Base-by-base conservation (phyloP, 2,113 vertebrate genomes). In the Sturnus vulgaris region DNA sequence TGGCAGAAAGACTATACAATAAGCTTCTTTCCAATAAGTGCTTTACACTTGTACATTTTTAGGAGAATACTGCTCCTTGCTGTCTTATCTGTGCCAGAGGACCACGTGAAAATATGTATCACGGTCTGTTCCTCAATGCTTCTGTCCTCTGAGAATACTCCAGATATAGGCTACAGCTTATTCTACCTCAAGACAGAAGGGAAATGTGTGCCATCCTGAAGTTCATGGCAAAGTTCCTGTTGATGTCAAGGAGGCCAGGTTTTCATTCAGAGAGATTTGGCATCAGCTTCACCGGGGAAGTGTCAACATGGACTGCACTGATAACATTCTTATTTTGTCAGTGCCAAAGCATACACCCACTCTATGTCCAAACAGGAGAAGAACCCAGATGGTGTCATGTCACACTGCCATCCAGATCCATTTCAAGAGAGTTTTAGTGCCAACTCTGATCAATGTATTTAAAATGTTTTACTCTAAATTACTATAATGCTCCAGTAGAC, bases 291-390 rank as follows among this genome's bases (percentile, higher is more conserved):
- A 33, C 40, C 1, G 3, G 15, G 44, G 60, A 90, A 82, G 35
- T 9, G 10, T 94, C 72, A 90, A 70, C 57, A 75, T 42, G 79
- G 37, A 72, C 76, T 81, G 52, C 56, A 83, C 71, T 3, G 35
- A 88, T 83, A 90, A 85, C 47, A 70, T 93, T 93, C 76, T 68
- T 77, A 73, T 64, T 94, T 86, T 86, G n/a, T 63, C 75, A 75
- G 5, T 93, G 88, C 85, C 92, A 96, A 91, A 94, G 56, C 60
- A 77, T 85, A 78, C 77, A 49, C 86, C 69, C 76, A 91, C 76
- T 80, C 82, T 83, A 19, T 92, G 93, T 93, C 93, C 89, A 94
- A 95, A 96, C 72, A 92, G 76, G 56, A 78, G 75, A 90, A 88
- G 88, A 90, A 70, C 31, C 68, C 93, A 96, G 92, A 90, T 92